These are phyloP conservation scores for Glomeris maerens DNA, from an alignment of 1,140 invertebrate genomes.

Conservation along the genomic window DNA sequence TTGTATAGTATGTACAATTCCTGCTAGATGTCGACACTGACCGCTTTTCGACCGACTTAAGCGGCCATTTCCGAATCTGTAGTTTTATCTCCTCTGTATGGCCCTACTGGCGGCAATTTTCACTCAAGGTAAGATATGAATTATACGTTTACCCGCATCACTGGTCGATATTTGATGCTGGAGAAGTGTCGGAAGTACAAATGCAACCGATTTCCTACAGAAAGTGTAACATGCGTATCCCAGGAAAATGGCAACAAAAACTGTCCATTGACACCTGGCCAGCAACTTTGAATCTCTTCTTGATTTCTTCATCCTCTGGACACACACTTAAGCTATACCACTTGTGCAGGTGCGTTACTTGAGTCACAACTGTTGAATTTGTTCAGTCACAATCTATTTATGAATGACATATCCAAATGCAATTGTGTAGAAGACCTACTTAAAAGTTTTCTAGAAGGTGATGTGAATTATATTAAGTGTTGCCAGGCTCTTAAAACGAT, in stretches of 20 bases:
- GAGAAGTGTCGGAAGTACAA: slow-evolving; percentile 30
- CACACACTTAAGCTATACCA: too few species aligned
- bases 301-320: too few species aligned
- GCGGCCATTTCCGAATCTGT: background rate
- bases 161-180: slow-evolving; percentile 27
- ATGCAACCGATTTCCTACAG: slow-evolving; percentile 32
- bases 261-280: slow-evolving; percentile 22
- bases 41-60: background rate
- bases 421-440: too few species aligned
- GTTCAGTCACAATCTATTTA: too few species aligned
- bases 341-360: too few species aligned
- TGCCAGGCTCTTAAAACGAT: too few species aligned
- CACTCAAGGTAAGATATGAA: background rate
- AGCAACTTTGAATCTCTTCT: too few species aligned
- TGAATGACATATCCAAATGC: too few species aligned
- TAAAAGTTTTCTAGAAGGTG: too few species aligned
- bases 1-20: background rate
- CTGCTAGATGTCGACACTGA: background rate
- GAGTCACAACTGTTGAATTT: too few species aligned
- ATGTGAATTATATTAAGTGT: too few species aligned
- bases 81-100: background rate
- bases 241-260: slow-evolving; percentile 27
- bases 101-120: background rate
- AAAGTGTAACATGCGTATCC: slow-evolving; percentile 31
- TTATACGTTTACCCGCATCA: slow-evolving; percentile 27